Conservation (phyloP, 2,888 invertebrate species). For the Cephus pulcher region DNA sequence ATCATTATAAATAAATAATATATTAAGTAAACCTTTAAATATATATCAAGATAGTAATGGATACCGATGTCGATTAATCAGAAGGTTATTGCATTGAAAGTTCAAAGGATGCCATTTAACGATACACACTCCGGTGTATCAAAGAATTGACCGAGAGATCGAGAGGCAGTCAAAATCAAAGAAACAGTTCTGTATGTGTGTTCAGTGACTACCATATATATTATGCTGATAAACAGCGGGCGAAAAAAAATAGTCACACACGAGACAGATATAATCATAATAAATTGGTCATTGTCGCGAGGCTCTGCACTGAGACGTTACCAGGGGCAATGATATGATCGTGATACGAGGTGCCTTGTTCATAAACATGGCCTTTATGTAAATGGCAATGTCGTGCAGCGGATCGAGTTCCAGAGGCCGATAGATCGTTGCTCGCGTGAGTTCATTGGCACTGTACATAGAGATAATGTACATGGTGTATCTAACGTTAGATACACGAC, state of each 20-base stretch:
- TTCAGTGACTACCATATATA: no score
- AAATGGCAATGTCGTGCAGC: neutral
- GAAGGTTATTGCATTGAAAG: neutral
- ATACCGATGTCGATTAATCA: neutral
- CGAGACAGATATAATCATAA: neutral
- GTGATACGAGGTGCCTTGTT: constrained; percentile 34
- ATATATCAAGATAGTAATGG: neutral
- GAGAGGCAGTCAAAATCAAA: neutral
- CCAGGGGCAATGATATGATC: neutral
- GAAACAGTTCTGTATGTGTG: neutral
- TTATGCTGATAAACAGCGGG: neutral
- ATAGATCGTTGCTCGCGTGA: neutral
- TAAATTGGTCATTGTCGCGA: neutral
- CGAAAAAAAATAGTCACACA: neutral
- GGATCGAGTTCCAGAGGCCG: neutral
- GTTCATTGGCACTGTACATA: neutral
- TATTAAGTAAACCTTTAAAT: neutral
- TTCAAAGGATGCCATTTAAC: neutral
- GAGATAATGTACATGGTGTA: neutral
- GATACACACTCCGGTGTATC: neutral
- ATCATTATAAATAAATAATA: neutral
- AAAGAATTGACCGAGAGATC: neutral
- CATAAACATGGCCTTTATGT: constrained; percentile 33
- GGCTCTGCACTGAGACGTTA: neutral
- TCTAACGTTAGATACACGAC: neutral